These are phyloP conservation scores for Drosophila eugracilis DNA, from an alignment of 1,140 invertebrate genomes.

Conservation along the genomic window DNA sequence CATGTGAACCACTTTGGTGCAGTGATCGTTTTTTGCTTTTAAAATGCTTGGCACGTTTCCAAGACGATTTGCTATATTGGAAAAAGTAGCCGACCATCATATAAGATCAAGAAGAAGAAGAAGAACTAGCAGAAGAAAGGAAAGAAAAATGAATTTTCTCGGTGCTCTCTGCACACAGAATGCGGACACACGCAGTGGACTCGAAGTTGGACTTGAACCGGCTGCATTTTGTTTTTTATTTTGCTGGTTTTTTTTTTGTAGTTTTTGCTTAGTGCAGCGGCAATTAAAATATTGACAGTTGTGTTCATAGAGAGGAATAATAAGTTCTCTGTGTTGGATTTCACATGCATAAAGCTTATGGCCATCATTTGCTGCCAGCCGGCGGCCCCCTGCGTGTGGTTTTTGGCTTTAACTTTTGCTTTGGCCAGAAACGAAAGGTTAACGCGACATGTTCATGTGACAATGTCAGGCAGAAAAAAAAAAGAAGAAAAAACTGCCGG, in stretches of 20 bases:
- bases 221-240: conserved; percentile 52
- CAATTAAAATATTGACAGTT: conserved; percentile 84
- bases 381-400: conserved; percentile 49
- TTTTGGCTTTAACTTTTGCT: conserved; percentile 44
- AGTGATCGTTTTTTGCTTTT: conserved; percentile 53
- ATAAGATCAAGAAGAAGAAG: conserved; percentile 25
- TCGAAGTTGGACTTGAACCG: conserved; percentile 42
- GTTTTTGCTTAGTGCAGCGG: conserved; percentile 36
- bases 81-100: conserved; percentile 62
- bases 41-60: conserved; percentile 69
- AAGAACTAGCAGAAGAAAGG: conserved; percentile 20
- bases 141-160: conserved; percentile 70
- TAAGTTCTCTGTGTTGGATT: conserved; percentile 58
- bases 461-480: conserved; percentile 72
- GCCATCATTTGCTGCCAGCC: conserved; percentile 10
- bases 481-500: conserved; percentile 22
- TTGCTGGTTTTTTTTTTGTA: conserved; percentile 10
- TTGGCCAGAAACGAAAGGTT: conserved; percentile 65
- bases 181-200: conserved; percentile 79
- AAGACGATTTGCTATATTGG: conserved; percentile 76
- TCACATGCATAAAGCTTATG: conserved; percentile 48
- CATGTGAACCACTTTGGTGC: conserved; percentile 48
- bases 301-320: conserved; percentile 69
- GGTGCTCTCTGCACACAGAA: conserved; percentile 58
- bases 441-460: conserved; percentile 80